Evolutionary conservation across 1,140 invertebrate genomes (phyloP).

Genomic region (Drosophila ficusphila): DNA sequence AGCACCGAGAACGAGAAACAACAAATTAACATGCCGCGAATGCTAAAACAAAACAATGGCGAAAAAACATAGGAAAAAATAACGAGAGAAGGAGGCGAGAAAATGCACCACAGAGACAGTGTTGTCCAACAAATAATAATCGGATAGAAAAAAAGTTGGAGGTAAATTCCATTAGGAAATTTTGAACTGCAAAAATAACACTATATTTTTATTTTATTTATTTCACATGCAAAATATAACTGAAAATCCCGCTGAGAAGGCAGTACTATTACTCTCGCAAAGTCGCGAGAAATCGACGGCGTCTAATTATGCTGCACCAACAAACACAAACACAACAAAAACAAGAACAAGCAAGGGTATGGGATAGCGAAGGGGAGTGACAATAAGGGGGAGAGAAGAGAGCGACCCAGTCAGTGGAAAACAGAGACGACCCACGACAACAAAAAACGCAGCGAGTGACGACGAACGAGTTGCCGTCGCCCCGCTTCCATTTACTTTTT

Average conservation of each 20-base stretch:
- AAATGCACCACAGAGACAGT: conserved; percentile 13
- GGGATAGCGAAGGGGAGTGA: conserved; percentile 7
- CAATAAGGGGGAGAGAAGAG: conserved; percentile 21
- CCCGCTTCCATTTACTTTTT: conserved; percentile 28
- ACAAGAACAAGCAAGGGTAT: background rate
- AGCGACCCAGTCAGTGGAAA: conserved; percentile 27
- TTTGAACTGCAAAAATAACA: too few species aligned
- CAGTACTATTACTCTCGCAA: conserved; percentile 17
- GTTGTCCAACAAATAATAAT: background rate
- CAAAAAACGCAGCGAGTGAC: conserved; percentile 62
- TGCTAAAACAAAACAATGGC: conserved; percentile 52
- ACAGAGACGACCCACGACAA: conserved; percentile 70
- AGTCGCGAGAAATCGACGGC: conserved; percentile 23
- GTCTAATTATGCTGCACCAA: conserved; percentile 44
- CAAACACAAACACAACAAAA: conserved; percentile 14
- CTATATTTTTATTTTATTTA: too few species aligned
- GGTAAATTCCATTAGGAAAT: too few species aligned
- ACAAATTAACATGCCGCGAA: conserved; percentile 44
- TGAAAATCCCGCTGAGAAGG: background rate
- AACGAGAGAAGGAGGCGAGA: background rate
- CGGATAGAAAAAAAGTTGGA: too few species aligned
- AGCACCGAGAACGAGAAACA: conserved; percentile 19
- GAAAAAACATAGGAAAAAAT: conserved; percentile 25
- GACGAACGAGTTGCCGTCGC: conserved; percentile 34
- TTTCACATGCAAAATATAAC: too few species aligned